phyloP scores from a whole-genome alignment of 1,140 invertebrate species.

The Procambarus virginalis region DNA sequence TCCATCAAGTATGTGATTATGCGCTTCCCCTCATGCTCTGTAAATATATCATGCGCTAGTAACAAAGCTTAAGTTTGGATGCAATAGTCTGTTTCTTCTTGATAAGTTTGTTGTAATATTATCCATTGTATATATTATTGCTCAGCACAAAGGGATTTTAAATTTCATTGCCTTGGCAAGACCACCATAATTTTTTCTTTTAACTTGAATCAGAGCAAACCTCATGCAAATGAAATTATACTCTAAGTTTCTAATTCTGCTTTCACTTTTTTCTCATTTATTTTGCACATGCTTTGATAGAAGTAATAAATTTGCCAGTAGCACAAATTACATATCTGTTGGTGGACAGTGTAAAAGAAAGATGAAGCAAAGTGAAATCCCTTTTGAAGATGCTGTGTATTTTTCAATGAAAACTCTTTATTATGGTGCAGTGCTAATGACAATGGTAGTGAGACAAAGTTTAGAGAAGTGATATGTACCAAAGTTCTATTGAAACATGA shows the following conservation, averaged over 20 bases:
- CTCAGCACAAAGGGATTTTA: conserved; percentile 49
- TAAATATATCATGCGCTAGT: conserved; percentile 61
- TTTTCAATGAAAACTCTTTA: conserved; percentile 35
- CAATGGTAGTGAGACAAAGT: conserved; percentile 24
- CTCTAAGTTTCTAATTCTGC: neutral
- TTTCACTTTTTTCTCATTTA: conserved; percentile 20
- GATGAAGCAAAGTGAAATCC: conserved; percentile 7
- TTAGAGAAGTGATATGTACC: conserved; percentile 57
- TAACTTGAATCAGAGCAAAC: neutral
- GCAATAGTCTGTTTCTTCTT: conserved; percentile 65
- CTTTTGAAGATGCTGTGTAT: conserved; percentile 25
- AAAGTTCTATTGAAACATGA: conserved; percentile 47
- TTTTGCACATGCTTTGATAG: conserved; percentile 59
- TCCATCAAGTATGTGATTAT: conserved; percentile 59
- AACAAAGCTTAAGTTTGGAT: conserved; percentile 65
- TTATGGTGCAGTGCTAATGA: conserved; percentile 28
- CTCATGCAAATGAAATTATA: neutral
- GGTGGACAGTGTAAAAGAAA: neutral
- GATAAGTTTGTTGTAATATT: conserved; percentile 64
- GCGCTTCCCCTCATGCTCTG: conserved; percentile 64
- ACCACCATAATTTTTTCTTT: conserved; percentile 30
- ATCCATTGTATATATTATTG: conserved; percentile 44
- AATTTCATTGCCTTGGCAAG: conserved; percentile 49
- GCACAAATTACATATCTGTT: conserved; percentile 40
- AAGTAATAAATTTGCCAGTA: conserved; percentile 37